Evolutionary conservation across 2,113 vertebrate species (phyloP).

Genomic region (Alectura lathami): DNA sequence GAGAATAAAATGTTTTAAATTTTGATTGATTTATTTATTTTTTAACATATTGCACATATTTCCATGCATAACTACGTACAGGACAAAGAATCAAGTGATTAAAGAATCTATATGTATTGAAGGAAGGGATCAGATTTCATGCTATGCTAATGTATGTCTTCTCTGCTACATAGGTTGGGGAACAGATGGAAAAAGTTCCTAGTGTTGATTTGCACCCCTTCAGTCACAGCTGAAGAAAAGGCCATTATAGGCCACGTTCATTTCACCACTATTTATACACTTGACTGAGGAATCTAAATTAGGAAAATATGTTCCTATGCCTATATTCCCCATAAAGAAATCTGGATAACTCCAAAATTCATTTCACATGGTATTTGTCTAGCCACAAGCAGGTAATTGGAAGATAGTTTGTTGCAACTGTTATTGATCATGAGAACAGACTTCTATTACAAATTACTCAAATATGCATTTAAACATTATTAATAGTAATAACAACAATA

Average conservation of each 20-base stretch:
- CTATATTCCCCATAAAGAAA: background rate
- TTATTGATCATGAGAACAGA: background rate
- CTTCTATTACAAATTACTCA: background rate
- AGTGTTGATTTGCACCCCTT: background rate
- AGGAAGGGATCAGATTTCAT: background rate
- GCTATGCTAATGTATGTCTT: background rate
- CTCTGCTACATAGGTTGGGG: fast-evolving
- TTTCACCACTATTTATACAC: background rate
- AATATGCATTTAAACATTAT: background rate
- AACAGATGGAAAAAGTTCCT: background rate
- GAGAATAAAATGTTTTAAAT: background rate
- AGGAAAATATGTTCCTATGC: background rate
- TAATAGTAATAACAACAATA: background rate
- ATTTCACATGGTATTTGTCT: background rate
- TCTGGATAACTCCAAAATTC: background rate
- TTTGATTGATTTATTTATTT: background rate
- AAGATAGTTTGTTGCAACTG: background rate
- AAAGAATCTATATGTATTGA: background rate
- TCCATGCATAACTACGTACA: background rate
- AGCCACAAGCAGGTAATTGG: background rate
- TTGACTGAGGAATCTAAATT: background rate
- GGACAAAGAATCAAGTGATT: fast-evolving
- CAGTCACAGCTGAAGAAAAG: background rate
- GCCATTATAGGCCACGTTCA: background rate
- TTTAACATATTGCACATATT: background rate